These are phyloP conservation scores for Brevimyrus niger DNA, from an alignment of 2,113 vertebrate species.

Conservation along the genomic window DNA sequence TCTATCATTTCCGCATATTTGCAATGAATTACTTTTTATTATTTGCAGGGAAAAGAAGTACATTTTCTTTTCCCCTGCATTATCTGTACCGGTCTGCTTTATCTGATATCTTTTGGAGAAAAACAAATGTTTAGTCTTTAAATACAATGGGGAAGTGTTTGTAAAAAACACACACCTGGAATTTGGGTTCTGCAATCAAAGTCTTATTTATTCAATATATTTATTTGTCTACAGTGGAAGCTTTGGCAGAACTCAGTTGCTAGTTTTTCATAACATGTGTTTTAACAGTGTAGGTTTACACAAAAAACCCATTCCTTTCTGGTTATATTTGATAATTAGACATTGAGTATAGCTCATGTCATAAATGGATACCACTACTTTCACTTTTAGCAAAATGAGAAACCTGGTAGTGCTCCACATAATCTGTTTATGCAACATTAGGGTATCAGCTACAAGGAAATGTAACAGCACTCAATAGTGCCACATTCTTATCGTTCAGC, in stretches of 20 bases:
- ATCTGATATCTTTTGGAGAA: not conserved
- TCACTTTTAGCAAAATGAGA: not conserved
- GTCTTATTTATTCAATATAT: not conserved
- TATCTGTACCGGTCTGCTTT: not conserved
- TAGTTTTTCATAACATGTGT: not conserved
- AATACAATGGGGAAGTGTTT: not conserved
- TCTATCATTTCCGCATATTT: conserved; percentile 47
- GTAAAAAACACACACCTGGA: not conserved
- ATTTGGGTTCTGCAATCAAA: not conserved
- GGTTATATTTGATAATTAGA: not conserved
- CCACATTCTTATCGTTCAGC: not conserved
- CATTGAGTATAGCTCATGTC: not conserved
- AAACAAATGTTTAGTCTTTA: not conserved
- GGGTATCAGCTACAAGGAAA: not conserved
- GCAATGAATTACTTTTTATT: conserved; percentile 51
- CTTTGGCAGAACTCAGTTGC: not conserved
- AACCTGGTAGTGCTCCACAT: not conserved
- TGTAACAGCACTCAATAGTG: not conserved
- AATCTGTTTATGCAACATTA: not conserved
- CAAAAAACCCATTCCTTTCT: not conserved
- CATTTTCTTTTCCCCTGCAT: not conserved
- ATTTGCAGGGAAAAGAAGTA: not conserved
- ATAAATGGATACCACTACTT: not conserved
- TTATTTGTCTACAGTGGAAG: not conserved
- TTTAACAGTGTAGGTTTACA: not conserved